Percentiles rank a stretch among this genome's conserved stretches.
These are phyloP conservation scores for Campoletis raptor DNA, from an alignment of 2,888 invertebrate species.

Conservation along the genomic window DNA sequence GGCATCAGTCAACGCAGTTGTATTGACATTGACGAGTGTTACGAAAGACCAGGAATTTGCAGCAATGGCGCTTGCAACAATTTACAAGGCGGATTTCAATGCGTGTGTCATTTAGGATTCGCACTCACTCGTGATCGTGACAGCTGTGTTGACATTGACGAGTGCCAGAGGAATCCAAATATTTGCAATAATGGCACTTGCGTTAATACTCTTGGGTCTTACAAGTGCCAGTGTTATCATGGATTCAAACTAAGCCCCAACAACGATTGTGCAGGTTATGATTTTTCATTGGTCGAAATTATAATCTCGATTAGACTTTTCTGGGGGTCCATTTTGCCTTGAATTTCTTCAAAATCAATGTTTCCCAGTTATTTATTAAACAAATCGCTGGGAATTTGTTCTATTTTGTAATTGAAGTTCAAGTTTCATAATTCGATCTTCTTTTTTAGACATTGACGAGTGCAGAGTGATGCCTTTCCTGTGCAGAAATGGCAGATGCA, in stretches of 20 bases:
- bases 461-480: conserved; percentile 93
- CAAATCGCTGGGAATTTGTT: no score
- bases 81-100: conserved; percentile 92
- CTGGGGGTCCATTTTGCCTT: not conserved
- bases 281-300: not conserved
- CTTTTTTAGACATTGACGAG: conserved; percentile 90
- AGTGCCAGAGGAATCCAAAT: conserved; percentile 90
- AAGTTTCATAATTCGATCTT: not conserved
- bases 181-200: conserved; percentile 92
- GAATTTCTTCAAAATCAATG: not conserved
- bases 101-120: conserved; percentile 91
- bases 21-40: conserved; percentile 91
- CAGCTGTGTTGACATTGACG: conserved; percentile 90
- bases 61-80: conserved; percentile 92
- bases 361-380: not conserved
- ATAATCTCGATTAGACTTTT: not conserved
- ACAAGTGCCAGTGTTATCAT: conserved; percentile 90
- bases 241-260: conserved; percentile 92
- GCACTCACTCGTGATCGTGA: conserved; percentile 88
- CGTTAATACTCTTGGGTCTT: conserved; percentile 89
- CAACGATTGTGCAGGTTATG: conserved; percentile 91
- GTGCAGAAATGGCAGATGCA: conserved; percentile 94
- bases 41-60: conserved; percentile 89
- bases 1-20: conserved; percentile 87
- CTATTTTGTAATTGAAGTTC: not conserved